Evolutionary conservation across 2,888 invertebrate species (phyloP).

Genomic region (Drosophila paranaensis): DNA sequence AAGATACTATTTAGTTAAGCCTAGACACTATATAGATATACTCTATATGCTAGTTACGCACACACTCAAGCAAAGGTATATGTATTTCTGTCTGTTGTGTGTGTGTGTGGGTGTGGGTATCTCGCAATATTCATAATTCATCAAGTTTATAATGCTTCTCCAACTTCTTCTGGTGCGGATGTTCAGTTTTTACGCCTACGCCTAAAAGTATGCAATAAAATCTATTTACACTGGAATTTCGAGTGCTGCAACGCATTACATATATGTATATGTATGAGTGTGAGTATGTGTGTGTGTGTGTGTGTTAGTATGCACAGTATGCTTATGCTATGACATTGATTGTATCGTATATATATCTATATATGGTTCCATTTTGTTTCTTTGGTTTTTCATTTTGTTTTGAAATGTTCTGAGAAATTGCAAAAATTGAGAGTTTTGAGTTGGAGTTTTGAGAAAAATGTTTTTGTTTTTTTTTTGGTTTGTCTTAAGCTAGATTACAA

Average conservation of each 20-base stretch:
- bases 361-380: conserved; percentile 49
- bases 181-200: conserved; percentile 44
- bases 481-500: conserved; percentile 51
- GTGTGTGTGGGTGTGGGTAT: conserved; percentile 14
- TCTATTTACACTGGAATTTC: conserved; percentile 74
- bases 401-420: conserved; percentile 40
- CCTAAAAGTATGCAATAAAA: conserved; percentile 75
- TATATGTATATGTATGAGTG: conserved; percentile 2
- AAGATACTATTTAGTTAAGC: conserved; percentile 9
- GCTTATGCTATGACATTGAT: conserved; percentile 76
- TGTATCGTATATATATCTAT: conserved; percentile 63
- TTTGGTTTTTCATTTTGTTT: conserved; percentile 31
- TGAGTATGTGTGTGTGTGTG: conserved; percentile 17
- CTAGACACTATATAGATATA: conserved; percentile 15
- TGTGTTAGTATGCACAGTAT: conserved; percentile 57
- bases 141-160: conserved; percentile 1
- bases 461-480: not conserved
- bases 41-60: conserved; percentile 31
- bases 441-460: conserved; percentile 43
- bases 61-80: conserved; percentile 56
- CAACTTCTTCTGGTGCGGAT: conserved; percentile 67
- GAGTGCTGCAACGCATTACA: conserved; percentile 58
- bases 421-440: conserved; percentile 44
- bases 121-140: conserved; percentile 13
- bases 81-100: conserved; percentile 19